These are phyloP conservation scores for Dermolepida albohirtum DNA, from an alignment of 2,888 invertebrate genomes.

Conservation along the genomic window DNA sequence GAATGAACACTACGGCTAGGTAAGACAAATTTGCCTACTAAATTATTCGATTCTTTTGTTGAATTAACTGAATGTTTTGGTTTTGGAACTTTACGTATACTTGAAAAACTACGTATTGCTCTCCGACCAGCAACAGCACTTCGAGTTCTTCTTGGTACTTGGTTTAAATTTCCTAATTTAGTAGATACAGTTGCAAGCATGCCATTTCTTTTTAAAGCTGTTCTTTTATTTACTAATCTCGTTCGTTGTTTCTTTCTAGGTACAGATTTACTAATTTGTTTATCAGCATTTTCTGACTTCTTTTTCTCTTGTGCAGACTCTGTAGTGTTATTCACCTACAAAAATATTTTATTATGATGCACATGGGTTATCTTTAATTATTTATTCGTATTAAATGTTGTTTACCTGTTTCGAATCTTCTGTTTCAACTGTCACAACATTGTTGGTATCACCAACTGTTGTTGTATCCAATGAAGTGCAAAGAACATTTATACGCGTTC, in stretches of 20 bases:
- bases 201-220: conserved; percentile 41
- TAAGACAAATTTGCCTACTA: conserved; percentile 76
- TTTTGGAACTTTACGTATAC: conserved; percentile 47
- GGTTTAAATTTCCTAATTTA: conserved; percentile 40
- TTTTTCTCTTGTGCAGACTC: conserved; percentile 14
- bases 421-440: conserved; percentile 60
- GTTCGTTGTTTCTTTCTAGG: conserved; percentile 39
- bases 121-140: conserved; percentile 48
- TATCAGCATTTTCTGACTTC: conserved; percentile 23
- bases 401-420: conserved; percentile 64
- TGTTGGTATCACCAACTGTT: conserved; percentile 57
- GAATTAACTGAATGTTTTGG: conserved; percentile 43
- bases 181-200: conserved; percentile 38
- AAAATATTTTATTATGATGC: conserved; percentile 1
- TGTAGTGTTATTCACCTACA: conserved; percentile 7
- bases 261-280: conserved; percentile 21
- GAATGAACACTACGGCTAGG: conserved; percentile 87
- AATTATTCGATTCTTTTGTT: conserved; percentile 54
- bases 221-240: conserved; percentile 40
- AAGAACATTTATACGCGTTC: conserved; percentile 86
- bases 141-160: conserved; percentile 44
- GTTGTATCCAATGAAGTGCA: conserved; percentile 64
- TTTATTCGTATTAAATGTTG: conserved; percentile 48
- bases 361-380: not conserved
- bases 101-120: conserved; percentile 48